phyloP scores from a whole-genome alignment of 2,797 vertebrate species.

The Mormyrus proboscirostris region DNA sequence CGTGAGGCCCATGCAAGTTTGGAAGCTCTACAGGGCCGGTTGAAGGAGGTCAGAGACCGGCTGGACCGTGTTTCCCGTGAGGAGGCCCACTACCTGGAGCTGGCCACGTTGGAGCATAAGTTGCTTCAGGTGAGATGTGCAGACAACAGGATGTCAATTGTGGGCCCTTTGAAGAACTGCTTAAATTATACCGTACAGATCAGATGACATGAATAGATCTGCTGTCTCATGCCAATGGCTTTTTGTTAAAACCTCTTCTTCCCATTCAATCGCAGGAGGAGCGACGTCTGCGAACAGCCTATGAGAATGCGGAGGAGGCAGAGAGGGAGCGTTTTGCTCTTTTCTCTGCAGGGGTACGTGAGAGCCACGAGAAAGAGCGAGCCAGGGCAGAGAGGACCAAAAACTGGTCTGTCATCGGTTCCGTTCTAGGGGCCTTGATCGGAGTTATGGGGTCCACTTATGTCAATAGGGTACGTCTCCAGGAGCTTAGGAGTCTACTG shows the following conservation, averaged over 20 bases:
- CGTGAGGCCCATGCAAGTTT: slow-evolving; percentile 73
- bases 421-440: slow-evolving; percentile 84
- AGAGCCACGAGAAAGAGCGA: slow-evolving; percentile 91
- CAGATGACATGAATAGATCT: not conserved
- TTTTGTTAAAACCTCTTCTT: not conserved
- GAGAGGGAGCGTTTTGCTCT: slow-evolving; percentile 87
- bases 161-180: not conserved
- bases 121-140: slow-evolving; percentile 77
- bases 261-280: slow-evolving; percentile 73
- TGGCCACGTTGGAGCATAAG: slow-evolving; percentile 88
- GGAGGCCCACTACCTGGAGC: slow-evolving; percentile 85
- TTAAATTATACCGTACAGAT: not conserved
- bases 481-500: slow-evolving; percentile 83
- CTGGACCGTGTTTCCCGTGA: slow-evolving; percentile 89
- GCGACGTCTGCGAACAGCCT: slow-evolving; percentile 69
- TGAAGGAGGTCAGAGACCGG: slow-evolving; percentile 89
- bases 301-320: slow-evolving; percentile 68
- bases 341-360: slow-evolving; percentile 85
- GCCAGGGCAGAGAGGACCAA: slow-evolving; percentile 88
- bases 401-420: slow-evolving; percentile 96
- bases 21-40: slow-evolving; percentile 72
- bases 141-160: not conserved
- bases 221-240: not conserved
- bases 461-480: slow-evolving; percentile 82
- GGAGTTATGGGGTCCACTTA: slow-evolving; percentile 95